A percentile compares a stretch with the other conserved stretches of the same genome.
phyloP scores from a whole-genome alignment of 2,113 vertebrate genomes.

The Rallus limicola region DNA sequence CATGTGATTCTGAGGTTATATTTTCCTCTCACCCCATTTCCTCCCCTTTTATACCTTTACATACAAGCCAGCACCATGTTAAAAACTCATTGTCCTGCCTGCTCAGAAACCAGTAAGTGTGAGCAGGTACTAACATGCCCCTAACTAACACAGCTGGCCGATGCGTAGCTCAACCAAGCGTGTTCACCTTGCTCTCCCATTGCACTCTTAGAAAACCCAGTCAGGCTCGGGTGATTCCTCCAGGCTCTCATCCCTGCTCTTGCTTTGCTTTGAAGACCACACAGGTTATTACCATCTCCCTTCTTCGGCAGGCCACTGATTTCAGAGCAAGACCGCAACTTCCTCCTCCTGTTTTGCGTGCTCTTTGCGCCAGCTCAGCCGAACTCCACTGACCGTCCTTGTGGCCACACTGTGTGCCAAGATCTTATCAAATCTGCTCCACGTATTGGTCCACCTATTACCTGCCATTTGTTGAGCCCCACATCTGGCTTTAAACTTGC shows the following conservation, averaged over 20 bases:
- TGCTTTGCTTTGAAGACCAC: background rate
- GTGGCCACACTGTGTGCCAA: background rate
- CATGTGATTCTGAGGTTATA: background rate
- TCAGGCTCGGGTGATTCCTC: background rate
- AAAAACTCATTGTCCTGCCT: background rate
- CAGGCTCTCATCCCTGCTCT: background rate
- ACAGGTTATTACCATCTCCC: background rate
- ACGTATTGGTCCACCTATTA: background rate
- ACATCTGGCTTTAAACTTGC: background rate
- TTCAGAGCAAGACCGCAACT: background rate
- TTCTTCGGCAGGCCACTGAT: background rate
- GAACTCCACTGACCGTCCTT: background rate
- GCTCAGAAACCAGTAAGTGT: background rate
- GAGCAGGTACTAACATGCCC: background rate
- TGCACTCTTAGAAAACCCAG: background rate
- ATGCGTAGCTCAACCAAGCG: background rate
- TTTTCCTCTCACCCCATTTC: background rate
- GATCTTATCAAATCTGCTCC: background rate
- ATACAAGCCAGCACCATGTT: background rate
- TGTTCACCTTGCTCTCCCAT: background rate
- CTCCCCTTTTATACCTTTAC: background rate
- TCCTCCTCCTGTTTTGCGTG: background rate
- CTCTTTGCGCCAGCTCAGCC: background rate
- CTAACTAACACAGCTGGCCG: background rate
- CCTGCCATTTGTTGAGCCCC: background rate